Base-by-base conservation (phyloP, 37 sponge, comb jelly and placozoan species). In the Mnemiopsis leidyi region DNA sequence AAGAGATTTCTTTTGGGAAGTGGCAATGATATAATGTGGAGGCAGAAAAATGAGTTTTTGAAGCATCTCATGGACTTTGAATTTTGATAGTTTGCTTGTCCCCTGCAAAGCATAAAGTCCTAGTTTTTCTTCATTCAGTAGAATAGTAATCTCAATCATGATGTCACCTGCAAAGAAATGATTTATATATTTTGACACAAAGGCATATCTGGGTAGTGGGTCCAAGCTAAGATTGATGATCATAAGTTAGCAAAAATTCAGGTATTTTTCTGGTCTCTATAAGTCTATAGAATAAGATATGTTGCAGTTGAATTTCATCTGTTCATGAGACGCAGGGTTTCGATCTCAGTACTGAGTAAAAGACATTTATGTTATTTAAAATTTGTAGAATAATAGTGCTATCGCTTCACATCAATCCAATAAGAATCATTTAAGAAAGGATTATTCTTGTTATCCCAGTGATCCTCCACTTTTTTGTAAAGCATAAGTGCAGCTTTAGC, bases 401-500 rank as follows among this genome's bases (percentile, higher is more conserved):
- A 85, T 40, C 26, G 0, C 5, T 38, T 39, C 39, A 85, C 40
- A 25, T 28, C 61, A 32, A 23, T 26, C 90, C 90, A 85, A 85
- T 85, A 85, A 85, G 61, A 3, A 85, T 85, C 90, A 85, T 36
- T 85, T 61, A 85, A 32, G 30, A 40, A 85, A 29, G 90, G 90
- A 85, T 85, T 85, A 13, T 40, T 9, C 16, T 38, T 35, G 24
- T 85, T 40, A 25, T 96, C 96, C 96, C 96, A 96, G 31, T 79
- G 67, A 23, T 92, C 37, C 68, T 93, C 93, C 0, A 82, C 35
- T 69, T 69, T 37, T 34, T 82, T 82, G 37, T 95, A 96, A 23
- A 96, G 75, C 38, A 93, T 94, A 95, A 97, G 77, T 0, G 97
- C 93, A 16, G 97, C 95, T 68, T 76, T 92, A 20, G 97, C 97